phyloP scores from a whole-genome alignment of 2,888 invertebrate species.

The Caradrina kadenii region DNA sequence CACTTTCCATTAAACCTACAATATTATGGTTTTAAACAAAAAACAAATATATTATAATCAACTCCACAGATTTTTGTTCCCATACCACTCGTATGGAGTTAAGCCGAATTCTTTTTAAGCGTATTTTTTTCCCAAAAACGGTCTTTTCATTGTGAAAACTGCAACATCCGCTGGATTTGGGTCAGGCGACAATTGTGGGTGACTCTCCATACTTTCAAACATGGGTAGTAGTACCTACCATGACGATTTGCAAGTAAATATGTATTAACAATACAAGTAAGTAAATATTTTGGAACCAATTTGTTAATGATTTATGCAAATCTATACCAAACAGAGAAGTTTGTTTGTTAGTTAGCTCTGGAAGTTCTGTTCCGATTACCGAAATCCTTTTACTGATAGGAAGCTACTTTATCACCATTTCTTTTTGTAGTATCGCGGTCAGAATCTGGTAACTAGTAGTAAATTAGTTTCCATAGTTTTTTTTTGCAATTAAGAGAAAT shows the following conservation, averaged over 20 bases:
- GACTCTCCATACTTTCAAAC: slow-evolving; percentile 36
- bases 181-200: slow-evolving; percentile 84
- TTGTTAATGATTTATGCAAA: no score
- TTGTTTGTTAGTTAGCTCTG: no score
- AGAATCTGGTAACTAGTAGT: no score
- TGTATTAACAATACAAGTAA: neutral
- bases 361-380: no score
- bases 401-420: no score
- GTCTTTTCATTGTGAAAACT: slow-evolving; percentile 72
- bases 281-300: no score
- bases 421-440: no score
- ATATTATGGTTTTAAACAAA: no score
- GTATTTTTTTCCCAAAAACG: slow-evolving; percentile 69
- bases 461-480: no score
- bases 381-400: no score
- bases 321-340: no score
- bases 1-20: neutral
- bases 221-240: neutral
- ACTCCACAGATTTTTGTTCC: slow-evolving; percentile 68
- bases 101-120: slow-evolving; percentile 83
- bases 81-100: slow-evolving; percentile 74
- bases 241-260: slow-evolving; percentile 25
- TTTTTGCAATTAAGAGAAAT: no score
- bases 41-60: slow-evolving; percentile 2
- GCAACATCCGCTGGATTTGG: slow-evolving; percentile 87